Conservation (phyloP, 2,888 invertebrate species). For the Coronaproctus castanopsis region DNA sequence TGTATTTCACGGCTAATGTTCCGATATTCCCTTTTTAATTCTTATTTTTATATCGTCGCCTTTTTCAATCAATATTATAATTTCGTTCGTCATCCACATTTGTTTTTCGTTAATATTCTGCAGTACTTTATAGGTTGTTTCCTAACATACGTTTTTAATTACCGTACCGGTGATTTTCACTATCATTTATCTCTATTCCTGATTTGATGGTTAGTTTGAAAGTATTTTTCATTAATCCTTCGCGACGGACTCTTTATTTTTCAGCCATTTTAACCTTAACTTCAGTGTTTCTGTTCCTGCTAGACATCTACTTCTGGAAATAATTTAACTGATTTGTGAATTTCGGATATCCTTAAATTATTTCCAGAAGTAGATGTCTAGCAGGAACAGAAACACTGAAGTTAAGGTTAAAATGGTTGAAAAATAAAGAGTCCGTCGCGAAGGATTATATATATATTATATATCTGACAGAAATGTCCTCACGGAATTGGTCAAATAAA, state of each 20-base stretch:
- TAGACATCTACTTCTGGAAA: neutral
- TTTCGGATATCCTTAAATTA: too few species aligned
- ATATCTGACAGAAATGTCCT: too few species aligned
- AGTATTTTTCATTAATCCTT: neutral
- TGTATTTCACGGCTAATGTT: neutral
- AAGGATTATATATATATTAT: too few species aligned
- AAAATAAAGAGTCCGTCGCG: neutral
- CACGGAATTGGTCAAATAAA: too few species aligned
- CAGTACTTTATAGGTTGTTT: neutral
- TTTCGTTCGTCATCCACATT: neutral
- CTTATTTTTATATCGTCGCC: neutral
- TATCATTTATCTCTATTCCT: neutral
- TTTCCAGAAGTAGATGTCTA: neutral
- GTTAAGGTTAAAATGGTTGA: neutral
- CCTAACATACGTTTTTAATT: neutral
- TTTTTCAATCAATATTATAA: neutral
- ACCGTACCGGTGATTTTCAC: neutral
- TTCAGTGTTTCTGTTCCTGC: neutral
- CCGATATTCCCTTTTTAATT: neutral
- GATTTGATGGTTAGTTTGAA: neutral
- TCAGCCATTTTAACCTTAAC: neutral
- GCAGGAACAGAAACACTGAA: neutral
- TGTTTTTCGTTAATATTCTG: neutral
- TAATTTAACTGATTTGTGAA: neutral
- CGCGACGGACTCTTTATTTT: neutral